Evolutionary conservation across 2,113 vertebrate genomes (phyloP).

Genomic region (Sarotherodon lohbergeri): DNA sequence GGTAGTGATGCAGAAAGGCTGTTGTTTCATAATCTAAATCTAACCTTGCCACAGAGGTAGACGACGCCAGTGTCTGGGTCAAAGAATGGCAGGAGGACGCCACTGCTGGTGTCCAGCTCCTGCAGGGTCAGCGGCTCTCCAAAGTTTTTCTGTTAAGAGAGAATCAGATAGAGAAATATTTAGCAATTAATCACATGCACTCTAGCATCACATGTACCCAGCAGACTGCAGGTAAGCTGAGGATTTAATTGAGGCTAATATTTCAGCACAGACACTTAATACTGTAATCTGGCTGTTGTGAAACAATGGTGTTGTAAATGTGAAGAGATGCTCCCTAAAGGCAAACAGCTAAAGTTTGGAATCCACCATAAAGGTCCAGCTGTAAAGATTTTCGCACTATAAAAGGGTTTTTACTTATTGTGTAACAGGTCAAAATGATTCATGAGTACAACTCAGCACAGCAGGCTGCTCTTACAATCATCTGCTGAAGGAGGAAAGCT

Average conservation of each 20-base stretch:
- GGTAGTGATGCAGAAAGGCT: background rate
- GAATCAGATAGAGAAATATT: background rate
- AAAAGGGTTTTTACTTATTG: background rate
- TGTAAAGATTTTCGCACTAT: background rate
- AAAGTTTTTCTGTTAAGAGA: slow-evolving; percentile 73
- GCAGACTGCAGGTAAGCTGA: background rate
- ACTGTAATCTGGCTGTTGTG: background rate
- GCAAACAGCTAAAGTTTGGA: background rate
- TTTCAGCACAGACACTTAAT: background rate
- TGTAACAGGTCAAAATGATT: background rate
- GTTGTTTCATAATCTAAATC: background rate
- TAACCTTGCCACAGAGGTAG: slow-evolving; percentile 89
- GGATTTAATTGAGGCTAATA: background rate
- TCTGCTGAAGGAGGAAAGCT: background rate
- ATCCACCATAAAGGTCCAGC: background rate
- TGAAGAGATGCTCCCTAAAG: background rate
- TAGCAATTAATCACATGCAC: background rate
- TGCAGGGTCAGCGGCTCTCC: slow-evolving; percentile 79
- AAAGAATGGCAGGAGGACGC: slow-evolving; percentile 85
- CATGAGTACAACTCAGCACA: background rate
- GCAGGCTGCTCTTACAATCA: background rate
- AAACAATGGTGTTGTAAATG: background rate
- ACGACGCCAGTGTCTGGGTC: slow-evolving; percentile 85
- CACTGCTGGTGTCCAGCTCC: slow-evolving; percentile 88
- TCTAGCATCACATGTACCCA: background rate